Evolutionary conservation across 2,797 vertebrate species (phyloP).

Genomic region (Oreochromis grahami): DNA sequence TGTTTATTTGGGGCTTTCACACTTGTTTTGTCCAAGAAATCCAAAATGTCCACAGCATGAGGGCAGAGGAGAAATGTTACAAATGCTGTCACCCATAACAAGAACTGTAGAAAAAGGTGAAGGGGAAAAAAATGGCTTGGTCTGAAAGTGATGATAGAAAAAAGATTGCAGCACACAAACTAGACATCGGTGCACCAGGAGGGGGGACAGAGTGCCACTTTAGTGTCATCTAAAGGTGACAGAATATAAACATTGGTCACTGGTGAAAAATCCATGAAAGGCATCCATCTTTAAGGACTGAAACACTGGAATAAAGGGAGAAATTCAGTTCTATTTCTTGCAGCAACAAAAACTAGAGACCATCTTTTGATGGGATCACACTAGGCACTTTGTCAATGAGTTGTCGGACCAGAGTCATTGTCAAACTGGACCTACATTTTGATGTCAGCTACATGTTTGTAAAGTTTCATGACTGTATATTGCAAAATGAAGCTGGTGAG

Average conservation of each 20-base stretch:
- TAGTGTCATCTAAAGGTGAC: conserved; percentile 15
- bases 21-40: background rate
- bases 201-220: background rate
- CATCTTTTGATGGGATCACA: background rate
- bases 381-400: background rate
- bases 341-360: background rate
- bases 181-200: conserved; percentile 14
- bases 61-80: background rate
- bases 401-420: background rate
- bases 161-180: conserved; percentile 13
- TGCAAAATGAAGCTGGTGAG: background rate
- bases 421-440: background rate
- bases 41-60: background rate
- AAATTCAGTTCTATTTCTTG: background rate
- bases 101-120: background rate
- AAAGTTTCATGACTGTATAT: background rate
- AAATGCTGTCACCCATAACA: background rate
- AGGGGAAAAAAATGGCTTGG: conserved; percentile 1
- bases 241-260: conserved; percentile 1
- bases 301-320: background rate
- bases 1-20: background rate
- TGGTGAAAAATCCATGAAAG: background rate
- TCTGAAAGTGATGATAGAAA: background rate
- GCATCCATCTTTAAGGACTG: background rate
- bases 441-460: background rate